Evolutionary conservation across 2,888 invertebrate species (phyloP), one percentile per base, ranked within the genome.

Genomic region (Diaphora mendica): DNA sequence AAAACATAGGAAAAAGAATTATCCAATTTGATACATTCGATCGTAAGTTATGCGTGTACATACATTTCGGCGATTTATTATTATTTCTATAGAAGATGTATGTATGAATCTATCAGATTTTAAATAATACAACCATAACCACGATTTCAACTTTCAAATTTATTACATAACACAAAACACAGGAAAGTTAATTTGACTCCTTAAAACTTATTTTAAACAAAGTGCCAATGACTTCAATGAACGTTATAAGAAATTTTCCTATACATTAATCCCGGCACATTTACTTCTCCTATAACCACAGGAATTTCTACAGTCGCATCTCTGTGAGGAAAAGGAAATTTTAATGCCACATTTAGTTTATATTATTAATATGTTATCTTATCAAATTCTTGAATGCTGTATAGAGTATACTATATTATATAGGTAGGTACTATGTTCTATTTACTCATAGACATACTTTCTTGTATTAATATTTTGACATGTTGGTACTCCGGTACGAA

Each of bases 351-450:
- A 77, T 64, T 83, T 0, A 89, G 73, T 67, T 67, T 77, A 30
- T 83, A 89, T 8, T 82, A 79, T 20, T 80, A n/a, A n/a, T n/a
- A n/a, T n/a, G n/a, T 80, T 8, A 23, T 64, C 13, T n/a, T n/a
- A n/a, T n/a, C 88, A 73, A 39, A 88, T 78, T 26, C 77, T 83
- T 0, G 85, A 77, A 71, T 87, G 26, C 59, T 87, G 85, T 68
- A 89, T 79, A 8, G 86, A 81, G 42, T 83, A 84, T n/a, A 87
- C n/a, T n/a, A n/a, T n/a, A n/a, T n/a, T n/a, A n/a, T n/a, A n/a
- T n/a, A n/a, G n/a, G n/a, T n/a, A n/a, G n/a, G n/a, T n/a, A n/a
- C n/a, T n/a, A n/a, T n/a, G n/a, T n/a, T n/a, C n/a, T n/a, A n/a
- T n/a, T n/a, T n/a, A n/a, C n/a, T n/a, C n/a, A n/a, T n/a, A n/a